These are phyloP conservation scores for Druon quercuslanigerum DNA, from an alignment of 1,140 invertebrate genomes.

Conservation along the genomic window DNA sequence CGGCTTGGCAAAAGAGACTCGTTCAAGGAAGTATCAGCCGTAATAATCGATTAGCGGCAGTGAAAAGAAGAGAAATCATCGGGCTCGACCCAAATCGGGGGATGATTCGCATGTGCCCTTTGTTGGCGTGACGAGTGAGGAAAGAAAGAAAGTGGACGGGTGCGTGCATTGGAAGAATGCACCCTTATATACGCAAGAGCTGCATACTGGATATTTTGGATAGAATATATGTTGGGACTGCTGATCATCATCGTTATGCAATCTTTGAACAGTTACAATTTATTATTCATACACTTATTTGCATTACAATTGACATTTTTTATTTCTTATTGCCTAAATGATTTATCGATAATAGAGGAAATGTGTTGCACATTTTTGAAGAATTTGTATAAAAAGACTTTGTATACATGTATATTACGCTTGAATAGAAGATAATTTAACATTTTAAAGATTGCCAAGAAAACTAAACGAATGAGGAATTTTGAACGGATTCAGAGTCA, in stretches of 20 bases:
- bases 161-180: conserved; percentile 34
- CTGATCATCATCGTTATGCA: conserved; percentile 1
- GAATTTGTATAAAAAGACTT: too few relatives aligned
- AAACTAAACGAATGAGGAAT: too few relatives aligned
- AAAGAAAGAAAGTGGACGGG: conserved; percentile 24
- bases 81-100: conserved; percentile 35
- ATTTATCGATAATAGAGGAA: too few relatives aligned
- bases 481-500: too few relatives aligned
- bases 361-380: too few relatives aligned
- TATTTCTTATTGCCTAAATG: too few relatives aligned
- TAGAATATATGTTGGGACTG: not conserved
- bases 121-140: not conserved
- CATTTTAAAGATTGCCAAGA: too few relatives aligned
- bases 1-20: conserved; percentile 39
- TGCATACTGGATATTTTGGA: not conserved
- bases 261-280: not conserved
- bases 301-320: too few relatives aligned
- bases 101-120: conserved; percentile 12
- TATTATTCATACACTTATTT: not conserved
- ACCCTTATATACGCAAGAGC: conserved; percentile 29
- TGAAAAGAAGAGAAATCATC: conserved; percentile 59
- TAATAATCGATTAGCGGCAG: conserved; percentile 61
- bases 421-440: too few relatives aligned
- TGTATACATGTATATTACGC: too few relatives aligned
- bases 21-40: conserved; percentile 49